Evolutionary conservation across 2,113 vertebrate species (phyloP).

Genomic region (Collichthys lucidus): DNA sequence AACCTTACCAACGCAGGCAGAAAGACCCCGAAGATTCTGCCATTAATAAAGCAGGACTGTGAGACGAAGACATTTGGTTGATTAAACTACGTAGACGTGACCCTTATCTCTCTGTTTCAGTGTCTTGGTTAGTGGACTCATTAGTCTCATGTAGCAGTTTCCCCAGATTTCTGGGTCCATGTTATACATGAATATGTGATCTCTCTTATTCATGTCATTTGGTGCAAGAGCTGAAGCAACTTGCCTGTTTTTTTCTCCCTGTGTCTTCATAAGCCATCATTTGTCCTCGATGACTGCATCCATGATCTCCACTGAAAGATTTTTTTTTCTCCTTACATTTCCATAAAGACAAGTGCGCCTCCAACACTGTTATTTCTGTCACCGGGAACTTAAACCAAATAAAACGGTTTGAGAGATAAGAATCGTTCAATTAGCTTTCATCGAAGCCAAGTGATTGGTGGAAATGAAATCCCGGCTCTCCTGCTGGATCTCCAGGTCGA

Average conservation of each 20-base stretch:
- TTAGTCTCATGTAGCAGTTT: conserved; percentile 33
- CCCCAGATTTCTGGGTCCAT: not conserved
- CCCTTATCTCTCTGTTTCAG: conserved; percentile 23
- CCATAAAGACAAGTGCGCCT: conserved; percentile 72
- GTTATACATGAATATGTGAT: not conserved
- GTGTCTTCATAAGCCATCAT: conserved; percentile 4
- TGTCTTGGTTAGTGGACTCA: conserved; percentile 52
- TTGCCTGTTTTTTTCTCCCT: not conserved
- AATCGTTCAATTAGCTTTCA: conserved; percentile 77
- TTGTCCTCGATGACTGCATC: conserved; percentile 20
- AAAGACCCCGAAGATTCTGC: conserved; percentile 57
- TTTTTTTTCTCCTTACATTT: conserved; percentile 49
- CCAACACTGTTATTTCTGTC: conserved; percentile 69
- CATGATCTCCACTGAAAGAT: conserved; percentile 20
- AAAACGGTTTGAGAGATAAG: conserved; percentile 70
- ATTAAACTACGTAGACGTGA: conserved; percentile 45
- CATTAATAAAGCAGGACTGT: conserved; percentile 56
- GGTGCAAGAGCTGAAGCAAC: not conserved
- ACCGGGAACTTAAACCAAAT: conserved; percentile 69
- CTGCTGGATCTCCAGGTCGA: conserved; percentile 75
- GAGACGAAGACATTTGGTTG: conserved; percentile 60
- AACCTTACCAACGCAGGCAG: conserved; percentile 64
- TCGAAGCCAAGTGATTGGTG: conserved; percentile 77
- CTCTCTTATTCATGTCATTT: not conserved
- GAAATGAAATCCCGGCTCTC: conserved; percentile 73